phyloP scores from a whole-genome alignment of 2,888 invertebrate genomes.

The Polietes domitor region DNA sequence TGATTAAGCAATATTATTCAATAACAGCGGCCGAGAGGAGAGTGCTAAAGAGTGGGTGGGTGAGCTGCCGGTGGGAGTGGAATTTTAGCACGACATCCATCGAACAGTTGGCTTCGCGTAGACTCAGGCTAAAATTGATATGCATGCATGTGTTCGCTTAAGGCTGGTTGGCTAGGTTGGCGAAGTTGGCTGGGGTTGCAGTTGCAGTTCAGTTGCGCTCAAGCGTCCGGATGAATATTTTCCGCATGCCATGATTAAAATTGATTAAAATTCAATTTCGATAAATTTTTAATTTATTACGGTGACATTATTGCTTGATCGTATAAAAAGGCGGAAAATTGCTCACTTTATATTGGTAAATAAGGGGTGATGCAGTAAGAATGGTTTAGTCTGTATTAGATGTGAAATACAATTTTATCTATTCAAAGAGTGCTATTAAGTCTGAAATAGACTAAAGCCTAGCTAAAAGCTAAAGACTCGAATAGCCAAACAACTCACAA shows the following conservation, averaged over 20 bases:
- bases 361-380: too few relatives aligned
- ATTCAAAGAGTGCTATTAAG: too few relatives aligned
- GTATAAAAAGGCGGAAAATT: constrained; percentile 32
- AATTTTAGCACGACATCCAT: not conserved
- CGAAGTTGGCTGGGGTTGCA: not conserved
- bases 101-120: not conserved
- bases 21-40: not conserved
- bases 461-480: too few relatives aligned
- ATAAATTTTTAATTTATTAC: constrained; percentile 58
- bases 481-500: too few relatives aligned
- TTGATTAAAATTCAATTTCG: constrained; percentile 62
- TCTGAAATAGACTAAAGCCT: too few relatives aligned
- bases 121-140: not conserved
- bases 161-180: not conserved
- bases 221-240: constrained; percentile 17
- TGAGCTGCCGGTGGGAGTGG: not conserved
- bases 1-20: constrained; percentile 59
- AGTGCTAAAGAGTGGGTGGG: not conserved
- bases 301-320: constrained; percentile 47
- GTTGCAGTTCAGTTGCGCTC: constrained; percentile 13
- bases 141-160: not conserved
- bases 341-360: not conserved
- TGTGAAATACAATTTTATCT: too few relatives aligned
- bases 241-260: constrained; percentile 50
- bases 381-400: too few relatives aligned